These are phyloP conservation scores for Erpornis zantholeuca DNA, from an alignment of 2,113 vertebrate species.

Conservation along the genomic window DNA sequence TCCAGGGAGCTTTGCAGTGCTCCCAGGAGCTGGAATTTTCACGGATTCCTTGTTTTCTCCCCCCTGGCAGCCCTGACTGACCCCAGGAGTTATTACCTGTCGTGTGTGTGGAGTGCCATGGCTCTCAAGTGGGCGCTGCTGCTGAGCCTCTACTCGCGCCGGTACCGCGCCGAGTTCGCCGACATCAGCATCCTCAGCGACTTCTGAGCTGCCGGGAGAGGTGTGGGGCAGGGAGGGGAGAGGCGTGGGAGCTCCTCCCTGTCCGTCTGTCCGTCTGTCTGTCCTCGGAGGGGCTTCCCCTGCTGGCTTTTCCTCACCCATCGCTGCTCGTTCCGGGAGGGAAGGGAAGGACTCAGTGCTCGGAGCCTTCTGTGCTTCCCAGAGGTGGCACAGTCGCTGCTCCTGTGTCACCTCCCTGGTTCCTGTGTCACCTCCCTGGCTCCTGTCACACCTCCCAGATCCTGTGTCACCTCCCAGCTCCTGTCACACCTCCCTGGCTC, in stretches of 20 bases:
- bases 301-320: neutral
- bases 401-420: neutral
- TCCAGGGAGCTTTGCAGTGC: neutral
- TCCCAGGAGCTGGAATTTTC: neutral
- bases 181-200: slow-evolving; percentile 3
- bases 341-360: neutral
- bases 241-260: neutral
- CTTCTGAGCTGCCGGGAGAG: neutral
- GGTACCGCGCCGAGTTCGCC: neutral
- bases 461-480: neutral
- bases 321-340: neutral
- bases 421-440: neutral
- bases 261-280: neutral
- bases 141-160: neutral
- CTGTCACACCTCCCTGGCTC: neutral
- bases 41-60: neutral
- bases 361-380: neutral
- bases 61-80: neutral
- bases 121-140: neutral
- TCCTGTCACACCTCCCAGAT: neutral
- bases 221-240: neutral
- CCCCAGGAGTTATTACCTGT: neutral
- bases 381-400: neutral
- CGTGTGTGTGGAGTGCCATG: neutral
- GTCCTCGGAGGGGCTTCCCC: neutral